These are phyloP conservation scores for Entomobrya multifasciata DNA, from an alignment of 2,888 invertebrate genomes.

Conservation along the genomic window DNA sequence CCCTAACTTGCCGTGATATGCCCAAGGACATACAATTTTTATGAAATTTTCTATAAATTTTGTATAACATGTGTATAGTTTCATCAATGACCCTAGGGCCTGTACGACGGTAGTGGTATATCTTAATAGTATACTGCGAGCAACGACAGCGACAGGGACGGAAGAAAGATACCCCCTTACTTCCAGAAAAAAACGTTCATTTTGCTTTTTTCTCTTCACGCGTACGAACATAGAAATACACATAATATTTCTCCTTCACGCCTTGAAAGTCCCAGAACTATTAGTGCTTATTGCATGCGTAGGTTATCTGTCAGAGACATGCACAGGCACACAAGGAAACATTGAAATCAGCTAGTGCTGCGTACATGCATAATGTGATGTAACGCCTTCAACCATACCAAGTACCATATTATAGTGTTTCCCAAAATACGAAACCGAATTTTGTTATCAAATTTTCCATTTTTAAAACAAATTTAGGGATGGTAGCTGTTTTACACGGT, in stretches of 20 bases:
- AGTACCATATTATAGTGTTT: background rate
- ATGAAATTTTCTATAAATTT: background rate
- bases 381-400: background rate
- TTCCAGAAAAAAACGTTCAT: background rate
- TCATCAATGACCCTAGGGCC: background rate
- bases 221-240: background rate
- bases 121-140: background rate
- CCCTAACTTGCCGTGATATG: background rate
- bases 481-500: too few relatives aligned
- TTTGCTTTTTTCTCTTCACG: too few relatives aligned
- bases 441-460: background rate
- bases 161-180: background rate
- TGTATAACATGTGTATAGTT: background rate
- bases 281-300: constrained; percentile 18
- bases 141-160: background rate
- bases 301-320: background rate
- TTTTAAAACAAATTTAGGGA: too few relatives aligned
- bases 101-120: background rate
- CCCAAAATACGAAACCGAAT: background rate
- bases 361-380: too few relatives aligned
- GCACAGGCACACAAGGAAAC: background rate
- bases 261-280: constrained; percentile 1
- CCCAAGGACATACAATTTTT: background rate
- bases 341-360: too few relatives aligned
- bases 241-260: background rate